Evolutionary conservation across 2,888 invertebrate species (phyloP).

Genomic region (Theodoxus fluviatilis): DNA sequence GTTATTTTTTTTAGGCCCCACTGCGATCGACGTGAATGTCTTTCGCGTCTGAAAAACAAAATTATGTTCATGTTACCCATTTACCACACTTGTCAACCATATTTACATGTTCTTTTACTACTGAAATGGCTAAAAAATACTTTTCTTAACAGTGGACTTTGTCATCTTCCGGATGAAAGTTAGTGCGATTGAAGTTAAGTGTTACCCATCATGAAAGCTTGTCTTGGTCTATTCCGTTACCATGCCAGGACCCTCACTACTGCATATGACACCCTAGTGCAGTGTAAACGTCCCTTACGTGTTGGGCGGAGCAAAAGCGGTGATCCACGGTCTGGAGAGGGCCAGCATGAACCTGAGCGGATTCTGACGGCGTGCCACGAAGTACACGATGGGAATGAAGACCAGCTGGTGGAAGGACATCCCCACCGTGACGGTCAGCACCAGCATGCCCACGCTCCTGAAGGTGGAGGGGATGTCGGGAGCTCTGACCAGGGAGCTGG

Average conservation of each 20-base stretch:
- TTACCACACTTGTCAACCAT: too few relatives aligned
- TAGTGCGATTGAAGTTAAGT: not conserved
- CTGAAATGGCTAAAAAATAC: too few relatives aligned
- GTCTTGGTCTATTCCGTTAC: not conserved
- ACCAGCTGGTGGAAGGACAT: slow-evolving; percentile 40
- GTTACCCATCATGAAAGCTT: not conserved
- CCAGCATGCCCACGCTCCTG: slow-evolving; percentile 42
- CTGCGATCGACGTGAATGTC: too few relatives aligned
- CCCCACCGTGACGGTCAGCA: slow-evolving; percentile 41
- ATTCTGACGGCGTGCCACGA: slow-evolving; percentile 38
- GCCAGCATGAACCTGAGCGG: slow-evolving; percentile 40
- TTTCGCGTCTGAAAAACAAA: too few relatives aligned
- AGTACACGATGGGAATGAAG: slow-evolving; percentile 41
- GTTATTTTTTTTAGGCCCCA: too few relatives aligned
- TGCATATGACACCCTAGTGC: too few relatives aligned
- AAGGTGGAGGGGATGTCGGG: slow-evolving; percentile 37
- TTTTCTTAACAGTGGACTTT: too few relatives aligned
- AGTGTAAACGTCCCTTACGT: slow-evolving; percentile 20
- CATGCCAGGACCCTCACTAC: not conserved
- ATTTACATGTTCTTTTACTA: too few relatives aligned
- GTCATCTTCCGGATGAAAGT: too few relatives aligned
- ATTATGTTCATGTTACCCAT: too few relatives aligned
- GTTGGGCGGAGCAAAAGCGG: slow-evolving; percentile 35
- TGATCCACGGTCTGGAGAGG: slow-evolving; percentile 37
- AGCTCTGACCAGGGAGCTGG: slow-evolving; percentile 38